Percentiles rank a stretch among this genome's conserved stretches.
Evolutionary conservation across 2,113 vertebrate species (phyloP).

Genomic region (Shinisaurus crocodilurus): DNA sequence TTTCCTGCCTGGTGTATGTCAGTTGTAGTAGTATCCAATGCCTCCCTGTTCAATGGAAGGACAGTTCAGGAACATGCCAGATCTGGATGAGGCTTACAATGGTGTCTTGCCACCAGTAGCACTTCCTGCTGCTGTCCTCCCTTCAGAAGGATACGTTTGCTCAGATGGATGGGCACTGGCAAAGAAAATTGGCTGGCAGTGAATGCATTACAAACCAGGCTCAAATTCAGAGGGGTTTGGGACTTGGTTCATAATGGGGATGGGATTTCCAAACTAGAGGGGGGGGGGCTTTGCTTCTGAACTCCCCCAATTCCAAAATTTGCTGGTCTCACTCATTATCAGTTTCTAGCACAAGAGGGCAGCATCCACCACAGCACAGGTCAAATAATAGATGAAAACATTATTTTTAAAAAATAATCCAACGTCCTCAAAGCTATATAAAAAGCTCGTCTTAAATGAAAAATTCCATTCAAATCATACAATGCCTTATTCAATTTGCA

Average conservation of each 20-base stretch:
- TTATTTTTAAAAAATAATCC: background rate
- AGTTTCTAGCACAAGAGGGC: slow-evolving; percentile 21
- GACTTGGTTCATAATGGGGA: background rate
- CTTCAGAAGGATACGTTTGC: too few species aligned
- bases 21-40: background rate
- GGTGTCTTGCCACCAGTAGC: too few species aligned
- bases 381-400: background rate
- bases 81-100: too few species aligned
- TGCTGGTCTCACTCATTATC: background rate
- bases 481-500: background rate
- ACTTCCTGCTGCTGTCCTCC: too few species aligned
- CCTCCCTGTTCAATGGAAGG: background rate
- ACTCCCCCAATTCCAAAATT: background rate
- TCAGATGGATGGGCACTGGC: too few species aligned
- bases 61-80: too few species aligned
- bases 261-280: background rate
- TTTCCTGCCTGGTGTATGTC: background rate
- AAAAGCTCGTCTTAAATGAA: background rate
- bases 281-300: background rate
- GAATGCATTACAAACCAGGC: background rate
- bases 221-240: background rate
- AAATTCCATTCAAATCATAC: background rate
- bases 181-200: background rate
- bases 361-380: background rate
- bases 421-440: background rate